A percentile compares a stretch with the other conserved stretches of the same genome.
These are phyloP conservation scores for Coranthus polyacanthus DNA, from an alignment of 2,797 vertebrate genomes.

Conservation along the genomic window DNA sequence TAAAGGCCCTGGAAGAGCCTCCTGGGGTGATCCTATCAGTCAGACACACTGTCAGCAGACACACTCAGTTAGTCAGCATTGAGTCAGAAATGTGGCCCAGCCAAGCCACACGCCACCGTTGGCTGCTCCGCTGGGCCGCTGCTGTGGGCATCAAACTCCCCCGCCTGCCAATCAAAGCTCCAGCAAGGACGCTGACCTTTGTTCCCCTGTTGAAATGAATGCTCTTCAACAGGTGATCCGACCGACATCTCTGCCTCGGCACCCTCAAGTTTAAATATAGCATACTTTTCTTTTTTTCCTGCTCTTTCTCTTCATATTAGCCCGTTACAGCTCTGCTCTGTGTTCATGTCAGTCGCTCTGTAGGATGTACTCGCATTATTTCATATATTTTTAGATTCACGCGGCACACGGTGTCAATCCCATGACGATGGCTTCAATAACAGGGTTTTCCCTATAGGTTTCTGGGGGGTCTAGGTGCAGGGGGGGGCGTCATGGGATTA, in stretches of 20 bases:
- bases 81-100: conserved; percentile 74
- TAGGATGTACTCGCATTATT: conserved; percentile 41
- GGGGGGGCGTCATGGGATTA: no score
- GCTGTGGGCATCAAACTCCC: conserved; percentile 63
- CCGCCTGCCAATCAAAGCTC: conserved; percentile 77
- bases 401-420: conserved; percentile 51
- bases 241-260: conserved; percentile 55
- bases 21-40: conserved; percentile 76
- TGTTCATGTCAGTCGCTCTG: conserved; percentile 52
- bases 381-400: conserved; percentile 62
- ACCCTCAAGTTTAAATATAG: conserved; percentile 74
- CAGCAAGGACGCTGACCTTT: conserved; percentile 75
- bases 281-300: conserved; percentile 1
- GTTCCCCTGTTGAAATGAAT: conserved; percentile 68
- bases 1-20: conserved; percentile 75
- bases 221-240: conserved; percentile 77
- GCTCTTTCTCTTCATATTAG: conserved; percentile 26
- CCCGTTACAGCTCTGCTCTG: conserved; percentile 19
- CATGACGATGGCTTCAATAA: conserved; percentile 54
- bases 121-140: conserved; percentile 71
- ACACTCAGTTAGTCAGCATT: conserved; percentile 80
- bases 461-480: no score
- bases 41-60: conserved; percentile 80
- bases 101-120: conserved; percentile 66
- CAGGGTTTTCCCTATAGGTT: no score